Evolutionary conservation across 2,113 vertebrate genomes (phyloP), one percentile per base, ranked within the genome.

Genomic region (Neotoma lepida): DNA sequence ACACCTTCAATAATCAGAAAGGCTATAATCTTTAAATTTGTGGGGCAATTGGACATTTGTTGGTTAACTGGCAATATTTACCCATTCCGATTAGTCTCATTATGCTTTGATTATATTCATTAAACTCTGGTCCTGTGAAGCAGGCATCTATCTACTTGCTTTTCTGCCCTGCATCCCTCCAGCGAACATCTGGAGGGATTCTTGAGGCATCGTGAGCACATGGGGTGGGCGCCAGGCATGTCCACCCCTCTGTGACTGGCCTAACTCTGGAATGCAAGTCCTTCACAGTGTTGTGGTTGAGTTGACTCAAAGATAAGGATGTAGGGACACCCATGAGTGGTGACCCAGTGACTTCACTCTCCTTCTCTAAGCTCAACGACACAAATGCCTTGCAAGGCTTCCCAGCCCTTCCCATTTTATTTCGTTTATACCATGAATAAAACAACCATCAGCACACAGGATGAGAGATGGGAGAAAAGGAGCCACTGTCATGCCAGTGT

Each of bases 91-190:
- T 97, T 98, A 97, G 90, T 93, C 91, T 97, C 92, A 97, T 97
- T 97, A 96, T 95, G 89, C 51, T 92, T 97, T 94, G 85, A 97
- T 98, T 97, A 90, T 96, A 93, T 97, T 97, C 97, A 97, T 98
- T 98, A 97, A 97, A 97, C 92, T 95, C 89, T 89, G 96, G 91
- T 97, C 95, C 96, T 0, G 41, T 89, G 96, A 61, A 96, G 85
- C 68, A 96, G 94, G 86, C 91, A 70, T 94, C 96, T 91, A 70
- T 94, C 96, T 92, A 89, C 68, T 97, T 22, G 76, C 95, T 96
- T 96, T 92, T 61, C 89, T 92, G 94, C 74, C 77, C 39, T 96
- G 66, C 46, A n/a, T 96, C 89, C 66, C 54, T 95, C 91, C 51
- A 22, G 86, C 76, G 73, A 78, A 96, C 66, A 74, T 97, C 85